Percentiles rank a stretch among this genome's conserved stretches.
Conservation (phyloP, 2,888 invertebrate species). For the Phorcus lineatus region DNA sequence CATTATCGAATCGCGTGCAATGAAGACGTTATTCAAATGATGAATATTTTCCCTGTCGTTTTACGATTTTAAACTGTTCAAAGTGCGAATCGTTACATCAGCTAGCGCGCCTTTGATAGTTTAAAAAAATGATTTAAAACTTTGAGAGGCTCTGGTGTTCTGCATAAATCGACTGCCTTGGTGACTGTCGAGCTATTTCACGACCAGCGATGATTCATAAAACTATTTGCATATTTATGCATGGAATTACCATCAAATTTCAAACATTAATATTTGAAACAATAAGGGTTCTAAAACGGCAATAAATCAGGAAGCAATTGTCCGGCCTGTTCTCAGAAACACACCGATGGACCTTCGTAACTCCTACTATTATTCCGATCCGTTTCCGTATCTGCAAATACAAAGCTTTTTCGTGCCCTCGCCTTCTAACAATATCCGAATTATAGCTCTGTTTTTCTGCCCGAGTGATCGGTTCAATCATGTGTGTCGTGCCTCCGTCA, state of each 20-base stretch:
- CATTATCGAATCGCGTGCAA: not conserved
- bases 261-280: slow-evolving; percentile 21
- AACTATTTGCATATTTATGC: slow-evolving; percentile 15
- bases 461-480: not conserved
- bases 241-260: slow-evolving; percentile 17
- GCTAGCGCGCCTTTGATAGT: not conserved
- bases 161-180: not conserved
- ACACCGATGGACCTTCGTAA: not conserved
- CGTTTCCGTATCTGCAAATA: not conserved
- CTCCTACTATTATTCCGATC: not conserved
- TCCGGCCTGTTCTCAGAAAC: not conserved
- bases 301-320: not conserved
- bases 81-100: not conserved
- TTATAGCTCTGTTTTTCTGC: not conserved
- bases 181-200: not conserved
- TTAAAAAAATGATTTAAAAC: not conserved
- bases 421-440: not conserved
- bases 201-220: slow-evolving; percentile 2
- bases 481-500: not conserved
- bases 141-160: not conserved
- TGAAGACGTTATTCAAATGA: not conserved
- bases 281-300: not conserved
- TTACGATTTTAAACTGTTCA: not conserved
- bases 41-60: not conserved
- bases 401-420: not conserved